phyloP scores from a whole-genome alignment of 2,888 invertebrate species.

The Campoplex nolae region DNA sequence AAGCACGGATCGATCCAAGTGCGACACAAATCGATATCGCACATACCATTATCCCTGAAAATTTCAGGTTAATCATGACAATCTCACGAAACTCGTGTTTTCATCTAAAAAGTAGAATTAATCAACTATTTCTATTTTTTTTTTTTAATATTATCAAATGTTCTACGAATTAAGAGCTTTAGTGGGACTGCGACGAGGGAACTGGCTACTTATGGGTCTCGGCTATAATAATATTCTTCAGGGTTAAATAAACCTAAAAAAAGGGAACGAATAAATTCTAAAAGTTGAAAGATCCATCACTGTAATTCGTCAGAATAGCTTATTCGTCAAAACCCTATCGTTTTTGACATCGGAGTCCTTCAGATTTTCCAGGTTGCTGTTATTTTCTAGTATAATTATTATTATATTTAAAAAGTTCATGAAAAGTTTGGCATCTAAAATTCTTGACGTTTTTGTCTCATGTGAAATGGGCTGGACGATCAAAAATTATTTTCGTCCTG shows the following conservation, averaged over 20 bases:
- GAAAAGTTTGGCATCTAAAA: neutral
- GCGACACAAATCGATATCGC: constrained; percentile 86
- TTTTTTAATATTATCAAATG: neutral
- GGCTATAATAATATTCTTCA: neutral
- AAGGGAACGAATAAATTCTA: neutral
- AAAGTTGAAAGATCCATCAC: neutral
- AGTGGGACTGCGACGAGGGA: neutral
- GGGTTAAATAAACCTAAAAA: neutral
- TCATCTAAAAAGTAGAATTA: neutral
- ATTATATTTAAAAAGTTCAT: neutral
- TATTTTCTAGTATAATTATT: too few relatives aligned
- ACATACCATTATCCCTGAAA: constrained; percentile 85
- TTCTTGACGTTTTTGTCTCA: neutral
- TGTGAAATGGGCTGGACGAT: neutral
- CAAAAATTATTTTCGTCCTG: neutral
- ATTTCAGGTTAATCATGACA: constrained; percentile 48
- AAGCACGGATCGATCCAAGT: constrained; percentile 87
- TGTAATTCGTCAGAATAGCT: neutral
- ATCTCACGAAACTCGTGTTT: neutral
- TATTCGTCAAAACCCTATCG: neutral
- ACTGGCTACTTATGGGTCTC: neutral
- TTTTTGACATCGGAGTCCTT: neutral
- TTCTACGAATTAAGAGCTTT: neutral
- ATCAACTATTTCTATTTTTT: neutral
- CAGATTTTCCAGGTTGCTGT: neutral